These are phyloP conservation scores for Drosophila longiperda DNA, from an alignment of 2,888 invertebrate species.

Conservation along the genomic window DNA sequence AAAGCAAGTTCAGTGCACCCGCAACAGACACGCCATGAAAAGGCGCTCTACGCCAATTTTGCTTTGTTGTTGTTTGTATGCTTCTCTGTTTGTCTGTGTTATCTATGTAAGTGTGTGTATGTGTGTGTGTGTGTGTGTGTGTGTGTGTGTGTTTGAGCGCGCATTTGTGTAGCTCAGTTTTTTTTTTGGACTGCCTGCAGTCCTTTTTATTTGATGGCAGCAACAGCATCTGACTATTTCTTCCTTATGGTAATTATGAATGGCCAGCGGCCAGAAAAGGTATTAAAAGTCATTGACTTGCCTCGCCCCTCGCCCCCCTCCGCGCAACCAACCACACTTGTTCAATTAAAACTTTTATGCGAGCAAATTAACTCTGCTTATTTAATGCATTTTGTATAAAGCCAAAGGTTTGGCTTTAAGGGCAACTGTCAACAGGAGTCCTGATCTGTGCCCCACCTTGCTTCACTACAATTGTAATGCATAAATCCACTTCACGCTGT, in stretches of 20 bases:
- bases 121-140: constrained; percentile 8
- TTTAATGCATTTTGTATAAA: constrained; percentile 42
- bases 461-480: constrained; percentile 16
- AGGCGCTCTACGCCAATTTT: constrained; percentile 55
- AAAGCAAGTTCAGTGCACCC: constrained; percentile 72
- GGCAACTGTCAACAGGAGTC: constrained; percentile 14
- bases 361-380: constrained; percentile 57
- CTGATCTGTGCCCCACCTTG: constrained; percentile 26
- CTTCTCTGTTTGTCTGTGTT: constrained; percentile 5
- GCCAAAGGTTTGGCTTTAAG: constrained; percentile 35
- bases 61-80: constrained; percentile 57
- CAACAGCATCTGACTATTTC: constrained; percentile 38
- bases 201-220: constrained; percentile 39
- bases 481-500: constrained; percentile 25
- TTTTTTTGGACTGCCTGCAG: constrained; percentile 50
- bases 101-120: not conserved
- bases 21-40: constrained; percentile 69
- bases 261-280: constrained; percentile 64
- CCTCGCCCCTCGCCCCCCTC: not conserved
- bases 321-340: constrained; percentile 24
- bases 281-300: constrained; percentile 62
- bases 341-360: constrained; percentile 71
- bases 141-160: constrained; percentile 16
- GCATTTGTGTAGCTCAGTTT: not conserved
- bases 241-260: constrained; percentile 71